These are phyloP conservation scores for Psilanteris sp. DNA, from an alignment of 1,140 invertebrate species.

Conservation along the genomic window DNA sequence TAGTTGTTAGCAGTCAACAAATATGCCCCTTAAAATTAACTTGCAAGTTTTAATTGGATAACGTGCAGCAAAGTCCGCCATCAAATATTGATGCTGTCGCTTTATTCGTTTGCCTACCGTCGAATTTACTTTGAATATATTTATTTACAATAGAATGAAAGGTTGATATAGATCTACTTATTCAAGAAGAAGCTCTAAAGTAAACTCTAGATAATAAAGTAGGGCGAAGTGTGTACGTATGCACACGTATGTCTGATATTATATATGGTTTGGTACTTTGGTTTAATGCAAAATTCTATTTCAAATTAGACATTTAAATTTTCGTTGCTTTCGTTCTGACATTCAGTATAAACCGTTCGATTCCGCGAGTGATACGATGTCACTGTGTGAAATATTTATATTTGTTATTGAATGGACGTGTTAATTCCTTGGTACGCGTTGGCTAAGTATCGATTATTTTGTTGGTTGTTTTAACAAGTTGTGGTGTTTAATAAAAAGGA, in stretches of 20 bases:
- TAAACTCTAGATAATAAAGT: slow-evolving; percentile 52
- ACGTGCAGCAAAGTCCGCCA: not conserved
- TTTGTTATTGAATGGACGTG: slow-evolving; percentile 18
- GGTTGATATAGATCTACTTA: slow-evolving; percentile 44
- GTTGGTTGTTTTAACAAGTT: slow-evolving; percentile 14
- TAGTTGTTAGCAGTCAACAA: no score
- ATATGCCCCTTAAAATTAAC: no score
- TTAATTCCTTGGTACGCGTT: slow-evolving; percentile 21
- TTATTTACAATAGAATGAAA: slow-evolving; percentile 38
- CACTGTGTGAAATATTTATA: no score
- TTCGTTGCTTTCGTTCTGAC: not conserved
- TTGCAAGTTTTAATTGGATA: not conserved
- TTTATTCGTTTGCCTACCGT: slow-evolving; percentile 13
- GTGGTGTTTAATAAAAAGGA: slow-evolving; percentile 4
- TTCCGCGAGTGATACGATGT: slow-evolving; percentile 4
- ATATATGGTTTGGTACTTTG: no score
- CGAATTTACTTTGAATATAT: slow-evolving; percentile 37
- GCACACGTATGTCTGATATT: not conserved
- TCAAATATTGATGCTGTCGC: not conserved
- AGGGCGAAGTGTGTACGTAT: slow-evolving; percentile 7
- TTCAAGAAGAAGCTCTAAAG: slow-evolving; percentile 45
- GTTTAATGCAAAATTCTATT: slow-evolving; percentile 22
- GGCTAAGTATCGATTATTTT: slow-evolving; percentile 25
- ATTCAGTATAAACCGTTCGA: not conserved
- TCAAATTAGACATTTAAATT: slow-evolving; percentile 26